Conservation (phyloP, 2,113 vertebrate genomes). For the Rhinogobius similis region DNA sequence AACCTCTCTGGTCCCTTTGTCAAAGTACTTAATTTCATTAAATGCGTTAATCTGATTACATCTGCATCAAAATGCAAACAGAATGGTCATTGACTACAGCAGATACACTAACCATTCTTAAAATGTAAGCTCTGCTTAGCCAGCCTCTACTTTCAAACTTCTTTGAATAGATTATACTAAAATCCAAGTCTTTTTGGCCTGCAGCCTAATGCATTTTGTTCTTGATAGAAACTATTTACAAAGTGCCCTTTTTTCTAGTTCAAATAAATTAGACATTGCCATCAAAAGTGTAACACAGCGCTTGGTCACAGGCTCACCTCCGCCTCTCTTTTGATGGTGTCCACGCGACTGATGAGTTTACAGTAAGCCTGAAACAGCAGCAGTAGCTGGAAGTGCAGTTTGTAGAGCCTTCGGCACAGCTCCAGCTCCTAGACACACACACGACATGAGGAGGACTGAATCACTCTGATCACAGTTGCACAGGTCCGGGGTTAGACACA, state of each 20-base stretch:
- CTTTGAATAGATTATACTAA: neutral
- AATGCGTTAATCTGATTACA: slow-evolving; percentile 60
- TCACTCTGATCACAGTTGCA: slow-evolving; percentile 42
- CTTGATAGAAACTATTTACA: neutral
- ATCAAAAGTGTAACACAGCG: neutral
- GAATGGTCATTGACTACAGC: slow-evolving; percentile 2
- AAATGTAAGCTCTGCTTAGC: neutral
- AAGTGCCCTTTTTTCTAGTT: neutral
- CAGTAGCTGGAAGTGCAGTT: slow-evolving; percentile 96
- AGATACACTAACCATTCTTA: slow-evolving; percentile 8
- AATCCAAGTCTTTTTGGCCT: neutral
- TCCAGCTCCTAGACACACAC: slow-evolving; percentile 88
- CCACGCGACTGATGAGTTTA: slow-evolving; percentile 94
- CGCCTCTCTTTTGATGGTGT: slow-evolving; percentile 91
- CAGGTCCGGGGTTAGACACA: slow-evolving; percentile 64
- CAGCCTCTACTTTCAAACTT: neutral
- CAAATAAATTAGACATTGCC: neutral
- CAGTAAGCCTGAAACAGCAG: slow-evolving; percentile 98
- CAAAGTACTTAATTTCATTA: slow-evolving; percentile 49
- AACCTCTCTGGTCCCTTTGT: slow-evolving; percentile 25
- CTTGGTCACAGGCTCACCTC: slow-evolving; percentile 80
- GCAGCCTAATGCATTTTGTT: slow-evolving; percentile 21
- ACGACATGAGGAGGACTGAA: slow-evolving; percentile 4
- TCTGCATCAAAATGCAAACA: slow-evolving; percentile 11
- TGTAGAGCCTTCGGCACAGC: slow-evolving; percentile 93